phyloP scores from a whole-genome alignment of 2,113 vertebrate genomes.

The Sula dactylatra region DNA sequence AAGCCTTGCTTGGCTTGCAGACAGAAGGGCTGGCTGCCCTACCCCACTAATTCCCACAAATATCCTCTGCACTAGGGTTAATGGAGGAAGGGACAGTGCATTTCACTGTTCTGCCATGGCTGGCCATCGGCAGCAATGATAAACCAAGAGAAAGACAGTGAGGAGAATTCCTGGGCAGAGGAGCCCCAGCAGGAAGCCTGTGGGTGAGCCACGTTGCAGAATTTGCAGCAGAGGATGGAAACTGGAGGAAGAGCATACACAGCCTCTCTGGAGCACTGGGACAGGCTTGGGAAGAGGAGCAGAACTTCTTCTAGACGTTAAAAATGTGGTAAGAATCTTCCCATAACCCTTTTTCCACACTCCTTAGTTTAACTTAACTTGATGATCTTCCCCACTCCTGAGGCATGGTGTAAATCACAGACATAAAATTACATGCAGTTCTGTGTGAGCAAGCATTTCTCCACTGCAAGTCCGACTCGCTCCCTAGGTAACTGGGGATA shows the following conservation, averaged over 20 bases:
- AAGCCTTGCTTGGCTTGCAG: neutral
- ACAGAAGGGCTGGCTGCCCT: neutral
- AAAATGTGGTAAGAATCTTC: neutral
- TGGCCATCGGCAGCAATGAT: neutral
- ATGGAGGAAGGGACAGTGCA: neutral
- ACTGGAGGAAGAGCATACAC: rapidly evolving
- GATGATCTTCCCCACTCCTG: neutral
- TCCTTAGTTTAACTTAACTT: neutral
- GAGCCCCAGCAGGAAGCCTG: neutral
- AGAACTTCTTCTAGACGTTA: neutral
- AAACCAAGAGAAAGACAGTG: neutral
- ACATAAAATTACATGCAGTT: neutral
- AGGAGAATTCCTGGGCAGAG: neutral
- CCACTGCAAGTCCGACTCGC: neutral
- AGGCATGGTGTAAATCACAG: neutral
- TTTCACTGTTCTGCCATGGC: neutral
- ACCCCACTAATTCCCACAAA: neutral
- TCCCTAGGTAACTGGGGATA: slow-evolving; percentile 12
- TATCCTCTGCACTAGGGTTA: rapidly evolving
- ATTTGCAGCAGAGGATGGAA: neutral
- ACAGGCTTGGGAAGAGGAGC: neutral
- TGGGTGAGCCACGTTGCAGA: rapidly evolving
- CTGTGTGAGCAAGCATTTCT: neutral
- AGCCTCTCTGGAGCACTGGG: neutral
- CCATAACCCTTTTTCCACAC: neutral